These are phyloP conservation scores for Macrophya alboannulata DNA, from an alignment of 2,888 invertebrate species.

Conservation along the genomic window DNA sequence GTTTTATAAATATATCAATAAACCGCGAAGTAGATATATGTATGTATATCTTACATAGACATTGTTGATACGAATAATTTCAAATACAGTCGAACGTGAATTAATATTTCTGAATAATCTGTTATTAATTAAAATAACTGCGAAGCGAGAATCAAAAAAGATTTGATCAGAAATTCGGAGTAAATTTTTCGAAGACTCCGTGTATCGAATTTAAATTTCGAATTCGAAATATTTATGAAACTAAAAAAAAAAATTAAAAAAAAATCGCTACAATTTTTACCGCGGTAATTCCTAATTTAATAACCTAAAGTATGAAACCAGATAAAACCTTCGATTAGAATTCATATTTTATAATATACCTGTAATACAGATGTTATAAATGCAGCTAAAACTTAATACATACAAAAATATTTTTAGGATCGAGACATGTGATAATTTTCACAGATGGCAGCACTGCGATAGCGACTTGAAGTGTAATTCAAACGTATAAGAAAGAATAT, in stretches of 20 bases:
- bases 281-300: not conserved
- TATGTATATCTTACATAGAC: not conserved
- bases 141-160: not conserved
- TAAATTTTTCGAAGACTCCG: not conserved
- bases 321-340: not conserved
- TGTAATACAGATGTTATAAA: no score
- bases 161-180: not conserved
- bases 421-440: no score
- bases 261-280: no score
- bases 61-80: not conserved
- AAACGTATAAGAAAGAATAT: no score
- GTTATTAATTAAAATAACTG: no score
- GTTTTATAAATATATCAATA: slow-evolving; percentile 11
- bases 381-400: not conserved
- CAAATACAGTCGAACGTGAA: not conserved
- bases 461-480: no score
- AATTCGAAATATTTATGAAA: not conserved
- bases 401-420: not conserved
- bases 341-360: not conserved
- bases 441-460: no score
- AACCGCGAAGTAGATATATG: not conserved
- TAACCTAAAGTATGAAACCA: not conserved
- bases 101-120: no score
- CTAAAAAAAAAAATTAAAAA: not conserved
- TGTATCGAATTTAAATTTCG: not conserved